These are phyloP conservation scores for Petrocephalus zakoni DNA, from an alignment of 2,113 vertebrate genomes.

Conservation along the genomic window DNA sequence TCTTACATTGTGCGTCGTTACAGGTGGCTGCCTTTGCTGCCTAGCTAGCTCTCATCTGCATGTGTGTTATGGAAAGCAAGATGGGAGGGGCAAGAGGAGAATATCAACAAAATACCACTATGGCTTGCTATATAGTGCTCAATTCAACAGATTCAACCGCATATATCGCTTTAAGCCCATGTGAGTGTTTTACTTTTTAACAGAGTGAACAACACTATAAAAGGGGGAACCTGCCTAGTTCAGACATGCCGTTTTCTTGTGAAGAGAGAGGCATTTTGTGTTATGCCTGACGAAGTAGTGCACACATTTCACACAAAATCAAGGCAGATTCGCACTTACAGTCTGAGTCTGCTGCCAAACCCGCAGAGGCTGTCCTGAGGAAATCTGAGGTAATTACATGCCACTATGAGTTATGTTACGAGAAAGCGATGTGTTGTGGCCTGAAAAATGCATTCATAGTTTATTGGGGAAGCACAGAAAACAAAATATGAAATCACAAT, in stretches of 20 bases:
- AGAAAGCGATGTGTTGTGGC: background rate
- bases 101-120: background rate
- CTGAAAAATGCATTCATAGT: background rate
- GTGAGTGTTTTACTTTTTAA: background rate
- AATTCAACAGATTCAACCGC: background rate
- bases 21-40: background rate
- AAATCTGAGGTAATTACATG: conserved; percentile 8
- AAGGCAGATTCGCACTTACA: background rate
- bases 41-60: background rate
- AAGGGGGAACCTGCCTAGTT: background rate
- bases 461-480: background rate
- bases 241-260: background rate
- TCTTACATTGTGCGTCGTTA: background rate
- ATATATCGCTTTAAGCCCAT: background rate
- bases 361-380: background rate
- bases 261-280: background rate
- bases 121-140: background rate
- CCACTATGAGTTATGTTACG: background rate
- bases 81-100: background rate
- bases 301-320: background rate
- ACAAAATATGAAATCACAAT: background rate
- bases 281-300: background rate
- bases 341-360: background rate
- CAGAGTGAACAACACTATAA: background rate
- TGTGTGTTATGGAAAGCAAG: background rate